Evolutionary conservation across 2,113 vertebrate species (phyloP), one percentile per base, ranked within the genome.

Genomic region (Formicarius rufipectus): DNA sequence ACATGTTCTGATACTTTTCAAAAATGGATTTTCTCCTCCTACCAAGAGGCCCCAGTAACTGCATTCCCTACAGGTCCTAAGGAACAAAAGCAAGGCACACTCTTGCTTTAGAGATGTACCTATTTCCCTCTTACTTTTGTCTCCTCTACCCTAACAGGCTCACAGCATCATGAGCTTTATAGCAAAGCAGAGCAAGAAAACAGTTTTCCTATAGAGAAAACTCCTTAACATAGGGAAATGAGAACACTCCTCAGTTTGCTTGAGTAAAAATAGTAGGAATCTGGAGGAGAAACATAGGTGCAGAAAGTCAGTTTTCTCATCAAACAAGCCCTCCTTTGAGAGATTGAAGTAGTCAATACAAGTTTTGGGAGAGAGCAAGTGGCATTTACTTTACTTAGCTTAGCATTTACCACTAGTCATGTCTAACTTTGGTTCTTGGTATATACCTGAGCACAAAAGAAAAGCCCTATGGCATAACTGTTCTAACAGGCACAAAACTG

Each of bases 291-390:
- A 92, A 71, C 9, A 37, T 30, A 69, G 6, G 13, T 66, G 28
- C 45, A 63, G 16, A 71, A 84, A 42, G 7, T 53, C 6, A 23
- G 9, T 50, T 59, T 42, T 74, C 14, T 71, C 14, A 15, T 9
- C 0, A 64, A 75, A 39, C 35, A 60, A 64, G 33, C 21, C 21
- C 23, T 42, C 5, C 27, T 73, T 20, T 55, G 35, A 73, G n/a
- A 69, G 31, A 56, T 24, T 13, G 25, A 1, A 39, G 15, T 18
- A 71, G 35, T 4, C 0, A 0, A 33, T 11, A 18, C 2, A 53
- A 39, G 18, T 53, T 60, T 59, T 25, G 16, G 19, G 55, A 93
- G 18, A 1, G 0, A 83, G 12, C 30, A 69, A 47, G 40, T 7
- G 25, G 16, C 14, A 49, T 82, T 87, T 73, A 60, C 31, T 85